Evolutionary conservation across 2,113 vertebrate genomes (phyloP).

Genomic region (Aramus guarauna): DNA sequence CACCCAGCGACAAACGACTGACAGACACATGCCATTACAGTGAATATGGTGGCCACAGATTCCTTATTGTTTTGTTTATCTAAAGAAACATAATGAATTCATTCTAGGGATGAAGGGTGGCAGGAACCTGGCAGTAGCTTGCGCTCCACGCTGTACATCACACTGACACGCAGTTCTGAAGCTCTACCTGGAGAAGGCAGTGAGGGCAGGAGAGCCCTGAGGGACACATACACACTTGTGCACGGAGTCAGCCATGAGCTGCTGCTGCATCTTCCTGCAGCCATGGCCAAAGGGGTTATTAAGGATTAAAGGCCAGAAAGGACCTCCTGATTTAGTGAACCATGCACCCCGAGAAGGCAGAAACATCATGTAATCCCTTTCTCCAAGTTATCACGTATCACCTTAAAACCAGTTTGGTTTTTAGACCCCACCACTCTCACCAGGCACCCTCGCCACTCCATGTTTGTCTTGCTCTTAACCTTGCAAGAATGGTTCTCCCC

Average conservation of each 20-base stretch:
- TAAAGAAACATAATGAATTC: not conserved
- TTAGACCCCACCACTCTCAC: not conserved
- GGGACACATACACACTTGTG: rapidly evolving
- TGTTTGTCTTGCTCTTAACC: not conserved
- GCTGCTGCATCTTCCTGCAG: not conserved
- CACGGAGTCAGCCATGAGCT: not conserved
- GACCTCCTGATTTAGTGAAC: not conserved
- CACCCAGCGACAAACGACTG: not conserved
- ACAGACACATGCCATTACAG: not conserved
- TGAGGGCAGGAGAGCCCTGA: not conserved
- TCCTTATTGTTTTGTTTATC: not conserved
- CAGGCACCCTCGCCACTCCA: not conserved
- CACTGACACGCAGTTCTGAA: not conserved
- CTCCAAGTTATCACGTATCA: not conserved
- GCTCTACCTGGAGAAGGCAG: not conserved
- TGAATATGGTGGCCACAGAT: not conserved
- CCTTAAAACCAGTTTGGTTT: not conserved
- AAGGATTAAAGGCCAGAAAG: not conserved
- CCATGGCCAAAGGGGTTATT: not conserved
- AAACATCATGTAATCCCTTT: not conserved
- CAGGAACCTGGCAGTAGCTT: not conserved
- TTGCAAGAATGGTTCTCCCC: not conserved
- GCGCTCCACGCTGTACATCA: not conserved
- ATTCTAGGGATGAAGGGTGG: not conserved
- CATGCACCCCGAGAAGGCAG: not conserved